Percentiles rank a stretch among this genome's conserved stretches.
Conservation (phyloP, 2,797 vertebrate genomes). For the Pteronotus mesoamericanus region DNA sequence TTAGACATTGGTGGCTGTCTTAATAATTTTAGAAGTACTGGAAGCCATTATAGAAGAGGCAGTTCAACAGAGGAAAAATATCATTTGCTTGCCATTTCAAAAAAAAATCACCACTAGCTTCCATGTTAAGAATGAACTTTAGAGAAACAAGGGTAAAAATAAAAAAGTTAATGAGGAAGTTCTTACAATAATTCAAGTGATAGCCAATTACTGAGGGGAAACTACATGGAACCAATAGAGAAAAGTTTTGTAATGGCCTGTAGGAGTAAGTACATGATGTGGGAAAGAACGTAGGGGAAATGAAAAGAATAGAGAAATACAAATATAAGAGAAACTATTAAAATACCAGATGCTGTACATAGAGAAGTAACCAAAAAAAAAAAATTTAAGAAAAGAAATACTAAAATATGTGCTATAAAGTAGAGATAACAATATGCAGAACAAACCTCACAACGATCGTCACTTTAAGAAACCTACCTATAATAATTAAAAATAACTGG, state of each 20-base stretch:
- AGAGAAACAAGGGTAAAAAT: not conserved
- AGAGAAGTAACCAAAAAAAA: not conserved
- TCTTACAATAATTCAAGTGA: not conserved
- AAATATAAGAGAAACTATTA: not conserved
- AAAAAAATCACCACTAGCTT: not conserved
- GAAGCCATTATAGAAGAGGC: not conserved
- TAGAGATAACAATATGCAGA: not conserved
- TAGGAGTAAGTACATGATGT: not conserved
- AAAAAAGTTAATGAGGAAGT: not conserved
- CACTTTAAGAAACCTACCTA: constrained; percentile 61
- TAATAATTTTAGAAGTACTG: not conserved
- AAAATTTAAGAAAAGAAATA: not conserved
- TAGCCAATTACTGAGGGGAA: not conserved
- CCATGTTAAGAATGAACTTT: not conserved
- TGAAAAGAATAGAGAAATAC: not conserved
- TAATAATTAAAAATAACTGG: constrained; percentile 69
- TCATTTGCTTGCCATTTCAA: not conserved
- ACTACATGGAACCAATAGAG: not conserved
- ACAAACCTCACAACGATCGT: not conserved
- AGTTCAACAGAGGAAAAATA: not conserved
- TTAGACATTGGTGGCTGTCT: not conserved
- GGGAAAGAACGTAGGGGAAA: not conserved
- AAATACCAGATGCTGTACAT: not conserved
- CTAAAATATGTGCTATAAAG: not conserved
- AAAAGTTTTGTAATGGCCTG: not conserved